phyloP scores from a whole-genome alignment of 2,113 vertebrate species.

The Cervus canadensis region DNA sequence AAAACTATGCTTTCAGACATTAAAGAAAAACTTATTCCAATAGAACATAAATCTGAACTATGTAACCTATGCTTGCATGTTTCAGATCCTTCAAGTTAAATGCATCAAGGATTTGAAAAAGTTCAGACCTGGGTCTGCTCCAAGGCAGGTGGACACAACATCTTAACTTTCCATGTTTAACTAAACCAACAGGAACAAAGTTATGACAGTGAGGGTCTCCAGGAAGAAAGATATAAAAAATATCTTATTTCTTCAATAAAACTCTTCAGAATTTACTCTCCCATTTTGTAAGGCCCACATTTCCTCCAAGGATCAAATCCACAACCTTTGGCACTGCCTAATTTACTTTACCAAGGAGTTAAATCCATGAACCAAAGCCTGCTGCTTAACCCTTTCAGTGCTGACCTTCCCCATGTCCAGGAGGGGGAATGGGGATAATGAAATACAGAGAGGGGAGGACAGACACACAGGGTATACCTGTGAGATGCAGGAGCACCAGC shows the following conservation, averaged over 20 bases:
- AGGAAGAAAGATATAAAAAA: neutral
- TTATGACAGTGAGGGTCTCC: conserved; percentile 48
- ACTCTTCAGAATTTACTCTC: neutral
- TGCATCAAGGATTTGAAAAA: conserved; percentile 21
- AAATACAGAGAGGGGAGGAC: neutral
- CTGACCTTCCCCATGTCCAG: accelerated
- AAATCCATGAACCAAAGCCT: neutral
- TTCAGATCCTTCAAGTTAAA: conserved; percentile 29
- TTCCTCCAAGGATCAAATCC: neutral
- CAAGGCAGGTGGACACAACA: neutral
- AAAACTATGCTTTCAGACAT: conserved; percentile 72
- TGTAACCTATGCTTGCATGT: conserved; percentile 11
- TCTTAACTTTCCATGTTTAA: conserved; percentile 38
- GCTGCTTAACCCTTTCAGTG: neutral
- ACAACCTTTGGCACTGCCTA: neutral
- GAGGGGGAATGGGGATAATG: neutral
- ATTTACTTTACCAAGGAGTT: neutral
- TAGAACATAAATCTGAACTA: conserved; percentile 66
- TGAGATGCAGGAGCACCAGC: neutral
- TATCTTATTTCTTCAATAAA: neutral
- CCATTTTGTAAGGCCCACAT: neutral
- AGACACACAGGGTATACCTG: neutral
- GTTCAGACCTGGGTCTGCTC: neutral
- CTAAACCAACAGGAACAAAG: conserved; percentile 21
- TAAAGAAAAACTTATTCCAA: conserved; percentile 51